Conservation (phyloP, 2,888 invertebrate species). For the Lasioglossum morio region DNA sequence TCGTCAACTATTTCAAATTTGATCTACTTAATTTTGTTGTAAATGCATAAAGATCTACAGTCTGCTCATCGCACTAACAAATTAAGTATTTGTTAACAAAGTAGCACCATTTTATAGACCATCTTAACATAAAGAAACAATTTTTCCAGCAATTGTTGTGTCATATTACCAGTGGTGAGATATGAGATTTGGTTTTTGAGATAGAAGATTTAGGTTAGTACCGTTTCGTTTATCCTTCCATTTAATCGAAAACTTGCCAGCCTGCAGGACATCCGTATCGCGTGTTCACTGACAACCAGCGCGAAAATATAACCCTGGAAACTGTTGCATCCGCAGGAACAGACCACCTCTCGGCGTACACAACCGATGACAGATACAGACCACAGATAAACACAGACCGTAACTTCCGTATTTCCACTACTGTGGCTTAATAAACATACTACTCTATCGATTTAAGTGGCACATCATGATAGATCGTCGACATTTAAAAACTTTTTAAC, state of each 20-base stretch:
- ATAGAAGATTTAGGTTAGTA: background rate
- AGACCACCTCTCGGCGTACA: constrained; percentile 74
- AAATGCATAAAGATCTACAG: no score
- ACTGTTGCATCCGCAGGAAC: constrained; percentile 65
- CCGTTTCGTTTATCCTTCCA: background rate
- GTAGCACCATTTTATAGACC: background rate
- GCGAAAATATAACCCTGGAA: constrained; percentile 49
- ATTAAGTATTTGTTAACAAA: no score
- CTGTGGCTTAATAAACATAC: background rate
- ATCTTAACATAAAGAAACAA: background rate
- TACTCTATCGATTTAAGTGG: background rate
- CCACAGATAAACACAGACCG: constrained; percentile 34
- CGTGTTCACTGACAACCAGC: constrained; percentile 37
- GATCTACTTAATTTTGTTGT: no score
- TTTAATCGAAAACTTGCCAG: background rate
- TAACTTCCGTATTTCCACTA: constrained; percentile 2
- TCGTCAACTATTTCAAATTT: no score
- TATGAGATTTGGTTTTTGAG: background rate
- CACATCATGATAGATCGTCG: background rate
- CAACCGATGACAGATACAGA: constrained; percentile 72
- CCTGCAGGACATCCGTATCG: constrained; percentile 11
- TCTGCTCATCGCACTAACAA: no score
- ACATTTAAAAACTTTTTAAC: background rate
- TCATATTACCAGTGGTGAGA: background rate
- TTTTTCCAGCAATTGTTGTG: background rate